Conservation (phyloP, 2,888 invertebrate species). For the Cantharis rustica region DNA sequence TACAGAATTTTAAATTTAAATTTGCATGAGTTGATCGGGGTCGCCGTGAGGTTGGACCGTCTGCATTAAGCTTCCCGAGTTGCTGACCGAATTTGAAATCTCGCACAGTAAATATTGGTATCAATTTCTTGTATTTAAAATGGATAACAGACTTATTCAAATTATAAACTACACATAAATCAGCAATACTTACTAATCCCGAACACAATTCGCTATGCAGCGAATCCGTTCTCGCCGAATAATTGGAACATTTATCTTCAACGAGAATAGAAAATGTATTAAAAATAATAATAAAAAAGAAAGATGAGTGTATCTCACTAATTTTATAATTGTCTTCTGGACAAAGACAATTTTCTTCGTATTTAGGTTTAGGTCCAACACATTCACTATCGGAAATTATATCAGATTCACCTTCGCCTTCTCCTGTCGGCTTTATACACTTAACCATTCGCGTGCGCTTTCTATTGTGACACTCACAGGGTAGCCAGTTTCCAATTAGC, state of each 20-base stretch:
- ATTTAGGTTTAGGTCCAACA: constrained; percentile 47
- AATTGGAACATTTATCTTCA: neutral
- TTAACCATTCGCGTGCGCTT: constrained; percentile 44
- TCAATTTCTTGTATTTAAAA: neutral
- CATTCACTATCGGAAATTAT: constrained; percentile 47
- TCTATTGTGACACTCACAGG: constrained; percentile 45
- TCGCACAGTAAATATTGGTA: neutral
- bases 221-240: neutral
- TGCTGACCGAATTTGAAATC: neutral
- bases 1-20: neutral
- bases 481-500: constrained; percentile 52
- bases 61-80: neutral
- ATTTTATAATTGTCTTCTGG: neutral
- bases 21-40: neutral
- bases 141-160: neutral
- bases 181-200: neutral
- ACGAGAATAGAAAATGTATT: neutral
- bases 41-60: neutral
- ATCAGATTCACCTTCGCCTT: constrained; percentile 48
- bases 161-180: neutral
- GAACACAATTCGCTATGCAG: neutral
- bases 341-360: constrained; percentile 40
- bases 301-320: neutral
- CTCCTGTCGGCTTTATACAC: constrained; percentile 49
- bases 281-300: neutral